Conservation (phyloP, 2,797 vertebrate species). For the Coregonus ussuriensis region DNA sequence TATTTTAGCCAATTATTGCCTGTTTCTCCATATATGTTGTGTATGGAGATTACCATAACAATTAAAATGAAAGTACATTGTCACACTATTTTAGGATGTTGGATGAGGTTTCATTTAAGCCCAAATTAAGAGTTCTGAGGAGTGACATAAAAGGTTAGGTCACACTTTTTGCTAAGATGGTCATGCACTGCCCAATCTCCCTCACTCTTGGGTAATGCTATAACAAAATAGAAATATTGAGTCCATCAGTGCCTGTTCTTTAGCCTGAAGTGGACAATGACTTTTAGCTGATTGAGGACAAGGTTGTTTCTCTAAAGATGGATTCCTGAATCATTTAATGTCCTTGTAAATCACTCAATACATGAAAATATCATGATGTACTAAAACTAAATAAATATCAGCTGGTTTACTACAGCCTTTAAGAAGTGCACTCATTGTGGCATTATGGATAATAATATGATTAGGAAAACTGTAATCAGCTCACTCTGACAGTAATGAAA, state of each 20-base stretch:
- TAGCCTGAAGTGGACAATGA: conserved; percentile 61
- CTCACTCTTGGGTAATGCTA: conserved; percentile 45
- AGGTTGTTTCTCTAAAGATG: conserved; percentile 49
- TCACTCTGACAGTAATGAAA: conserved; percentile 8
- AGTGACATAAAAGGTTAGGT: neutral
- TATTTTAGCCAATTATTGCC: neutral
- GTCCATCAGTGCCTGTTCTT: conserved; percentile 34
- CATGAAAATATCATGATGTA: neutral
- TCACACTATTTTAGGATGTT: neutral
- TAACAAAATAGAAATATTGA: conserved; percentile 54
- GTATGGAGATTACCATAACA: neutral
- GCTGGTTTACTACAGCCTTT: too few species aligned
- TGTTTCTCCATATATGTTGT: neutral
- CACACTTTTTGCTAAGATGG: conserved; percentile 24
- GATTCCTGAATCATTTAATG: conserved; percentile 30
- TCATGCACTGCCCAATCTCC: conserved; percentile 30
- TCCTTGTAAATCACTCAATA: neutral
- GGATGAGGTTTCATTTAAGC: neutral
- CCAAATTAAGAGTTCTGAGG: neutral
- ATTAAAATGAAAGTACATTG: neutral
- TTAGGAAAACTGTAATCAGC: conserved; percentile 39
- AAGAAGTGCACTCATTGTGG: neutral
- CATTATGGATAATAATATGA: neutral
- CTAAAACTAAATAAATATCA: neutral
- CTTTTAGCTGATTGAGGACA: conserved; percentile 58